A percentile compares a stretch with the other conserved stretches of the same genome.
Conservation (phyloP, 2,113 vertebrate species). For the Myodes glareolus region DNA sequence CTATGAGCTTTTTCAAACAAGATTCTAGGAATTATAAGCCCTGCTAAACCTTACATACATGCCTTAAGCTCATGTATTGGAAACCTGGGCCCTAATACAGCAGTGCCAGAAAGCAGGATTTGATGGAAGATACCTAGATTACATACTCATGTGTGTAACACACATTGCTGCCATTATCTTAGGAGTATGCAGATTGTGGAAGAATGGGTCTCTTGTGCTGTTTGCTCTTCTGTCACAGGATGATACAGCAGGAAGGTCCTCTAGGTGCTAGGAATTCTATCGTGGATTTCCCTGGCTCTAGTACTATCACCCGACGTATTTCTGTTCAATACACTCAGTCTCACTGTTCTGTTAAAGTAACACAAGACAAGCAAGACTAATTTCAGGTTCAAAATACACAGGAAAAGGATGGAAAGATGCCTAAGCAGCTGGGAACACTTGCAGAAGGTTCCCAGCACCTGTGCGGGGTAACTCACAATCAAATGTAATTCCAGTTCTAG, state of each 20-base stretch:
- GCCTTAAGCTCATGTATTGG: background rate
- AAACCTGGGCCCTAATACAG: background rate
- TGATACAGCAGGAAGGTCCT: background rate
- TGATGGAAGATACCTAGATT: background rate
- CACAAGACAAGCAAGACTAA: background rate
- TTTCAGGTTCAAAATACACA: background rate
- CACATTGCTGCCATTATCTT: background rate
- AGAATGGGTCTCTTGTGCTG: background rate
- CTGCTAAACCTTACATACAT: background rate
- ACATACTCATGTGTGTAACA: background rate
- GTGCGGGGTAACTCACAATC: background rate
- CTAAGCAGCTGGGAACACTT: background rate
- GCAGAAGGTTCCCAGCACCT: too few species aligned
- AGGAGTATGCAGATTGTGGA: background rate
- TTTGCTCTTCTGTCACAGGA: background rate
- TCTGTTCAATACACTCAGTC: background rate
- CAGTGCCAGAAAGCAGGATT: background rate
- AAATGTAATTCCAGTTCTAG: background rate
- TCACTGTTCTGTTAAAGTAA: background rate
- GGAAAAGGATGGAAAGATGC: background rate
- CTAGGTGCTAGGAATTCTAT: too few species aligned
- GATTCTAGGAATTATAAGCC: background rate
- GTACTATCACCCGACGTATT: too few species aligned
- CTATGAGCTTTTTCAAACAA: background rate
- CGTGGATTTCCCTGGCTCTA: background rate